These are phyloP conservation scores for Pluvianellus socialis DNA, from an alignment of 2,113 vertebrate species.

Conservation along the genomic window DNA sequence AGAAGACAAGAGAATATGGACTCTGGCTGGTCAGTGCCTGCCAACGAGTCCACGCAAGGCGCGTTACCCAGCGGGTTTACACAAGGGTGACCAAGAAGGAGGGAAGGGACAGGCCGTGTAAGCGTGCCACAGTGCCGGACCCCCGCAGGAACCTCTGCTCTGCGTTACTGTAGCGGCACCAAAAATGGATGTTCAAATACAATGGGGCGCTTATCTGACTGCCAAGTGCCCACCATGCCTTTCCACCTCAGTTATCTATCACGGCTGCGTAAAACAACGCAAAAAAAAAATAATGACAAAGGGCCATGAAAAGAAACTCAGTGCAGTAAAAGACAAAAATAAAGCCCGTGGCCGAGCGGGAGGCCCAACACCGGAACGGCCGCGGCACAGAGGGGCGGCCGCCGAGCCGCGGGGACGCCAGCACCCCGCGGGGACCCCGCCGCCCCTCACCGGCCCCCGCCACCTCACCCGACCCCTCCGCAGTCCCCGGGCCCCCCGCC, in stretches of 20 bases:
- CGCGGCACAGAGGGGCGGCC: not conserved
- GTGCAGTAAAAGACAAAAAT: not conserved
- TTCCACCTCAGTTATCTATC: not conserved
- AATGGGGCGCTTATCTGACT: not conserved
- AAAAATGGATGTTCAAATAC: not conserved
- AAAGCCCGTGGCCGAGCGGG: not conserved
- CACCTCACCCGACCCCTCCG: not conserved
- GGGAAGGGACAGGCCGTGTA: not conserved
- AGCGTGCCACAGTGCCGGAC: not conserved
- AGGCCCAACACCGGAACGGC: not conserved
- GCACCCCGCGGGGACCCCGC: not conserved
- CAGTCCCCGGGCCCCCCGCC: not conserved
- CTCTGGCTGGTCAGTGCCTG: not conserved
- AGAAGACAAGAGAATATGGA: not conserved
- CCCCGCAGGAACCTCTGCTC: not conserved
- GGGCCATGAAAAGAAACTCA: not conserved
- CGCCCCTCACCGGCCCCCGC: not conserved
- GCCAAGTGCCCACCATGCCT: not conserved
- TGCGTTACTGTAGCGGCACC: not conserved
- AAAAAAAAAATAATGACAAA: slow-evolving; percentile 33
- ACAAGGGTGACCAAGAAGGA: not conserved
- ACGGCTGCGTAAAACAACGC: not conserved
- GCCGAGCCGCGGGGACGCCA: not conserved
- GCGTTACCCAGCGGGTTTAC: not conserved
- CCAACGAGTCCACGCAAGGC: not conserved